Evolutionary conservation across 2,113 vertebrate genomes (phyloP).

Genomic region (Apus apus): DNA sequence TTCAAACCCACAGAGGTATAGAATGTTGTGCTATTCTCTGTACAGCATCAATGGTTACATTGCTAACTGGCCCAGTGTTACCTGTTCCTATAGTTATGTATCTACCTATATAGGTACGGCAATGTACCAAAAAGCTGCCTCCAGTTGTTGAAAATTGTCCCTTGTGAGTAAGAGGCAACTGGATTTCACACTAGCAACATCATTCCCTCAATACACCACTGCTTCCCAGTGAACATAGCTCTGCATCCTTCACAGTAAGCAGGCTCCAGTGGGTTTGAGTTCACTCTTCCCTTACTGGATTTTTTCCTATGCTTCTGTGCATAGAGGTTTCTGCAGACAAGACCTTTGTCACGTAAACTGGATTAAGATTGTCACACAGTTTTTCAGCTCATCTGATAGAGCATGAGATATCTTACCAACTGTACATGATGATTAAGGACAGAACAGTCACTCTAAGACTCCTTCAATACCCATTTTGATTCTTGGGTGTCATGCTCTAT

Average conservation of each 20-base stretch:
- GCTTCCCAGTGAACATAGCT: neutral
- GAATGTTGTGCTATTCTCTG: neutral
- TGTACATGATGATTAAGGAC: neutral
- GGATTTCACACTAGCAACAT: neutral
- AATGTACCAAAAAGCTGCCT: neutral
- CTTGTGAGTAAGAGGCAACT: neutral
- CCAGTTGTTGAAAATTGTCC: neutral
- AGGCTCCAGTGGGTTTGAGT: neutral
- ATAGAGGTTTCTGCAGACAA: rapidly evolving
- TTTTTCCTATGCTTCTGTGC: neutral
- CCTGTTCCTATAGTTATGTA: neutral
- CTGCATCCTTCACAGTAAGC: neutral
- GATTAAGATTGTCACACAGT: neutral
- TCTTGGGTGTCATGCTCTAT: neutral
- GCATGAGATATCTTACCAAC: neutral
- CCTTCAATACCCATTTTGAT: neutral
- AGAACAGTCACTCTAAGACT: neutral
- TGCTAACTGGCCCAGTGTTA: neutral
- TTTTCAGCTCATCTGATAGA: neutral
- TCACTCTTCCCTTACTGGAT: neutral
- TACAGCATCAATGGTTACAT: neutral
- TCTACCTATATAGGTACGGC: rapidly evolving
- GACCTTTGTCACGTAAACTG: neutral
- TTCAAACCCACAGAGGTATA: neutral
- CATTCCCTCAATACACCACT: neutral